Percentiles rank a stretch among this genome's conserved stretches.
phyloP scores from a whole-genome alignment of 1,140 invertebrate species.

The Paraescarpia echinospica region DNA sequence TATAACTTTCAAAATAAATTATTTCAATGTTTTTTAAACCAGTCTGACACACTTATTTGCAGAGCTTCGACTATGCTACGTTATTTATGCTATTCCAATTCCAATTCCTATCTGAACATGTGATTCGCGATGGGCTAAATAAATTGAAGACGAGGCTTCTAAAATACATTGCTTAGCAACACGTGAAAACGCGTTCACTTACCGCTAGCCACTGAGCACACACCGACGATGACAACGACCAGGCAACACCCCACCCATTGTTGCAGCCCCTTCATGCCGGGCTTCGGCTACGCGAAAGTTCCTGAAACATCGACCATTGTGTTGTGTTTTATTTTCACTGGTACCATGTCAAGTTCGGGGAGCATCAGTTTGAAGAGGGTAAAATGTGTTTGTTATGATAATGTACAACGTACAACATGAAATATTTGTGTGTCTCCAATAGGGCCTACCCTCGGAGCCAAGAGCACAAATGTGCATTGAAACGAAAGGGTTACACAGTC shows the following conservation, averaged over 20 bases:
- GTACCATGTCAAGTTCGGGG: neutral
- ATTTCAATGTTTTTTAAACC: too few relatives aligned
- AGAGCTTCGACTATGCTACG: too few relatives aligned
- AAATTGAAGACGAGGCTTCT: neutral
- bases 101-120: too few relatives aligned
- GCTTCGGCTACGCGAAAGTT: neutral
- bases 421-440: too few relatives aligned
- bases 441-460: too few relatives aligned
- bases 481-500: too few relatives aligned
- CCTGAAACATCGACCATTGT: neutral
- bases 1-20: too few relatives aligned
- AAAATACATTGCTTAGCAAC: neutral
- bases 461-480: too few relatives aligned
- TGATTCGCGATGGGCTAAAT: too few relatives aligned
- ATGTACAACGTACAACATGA: too few relatives aligned
- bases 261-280: neutral
- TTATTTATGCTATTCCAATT: too few relatives aligned
- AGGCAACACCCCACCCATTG: neutral
- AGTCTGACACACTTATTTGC: too few relatives aligned
- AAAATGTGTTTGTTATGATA: neutral
- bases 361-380: neutral
- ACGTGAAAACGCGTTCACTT: neutral
- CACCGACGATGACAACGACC: neutral
- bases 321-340: neutral
- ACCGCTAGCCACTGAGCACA: neutral